Conservation (phyloP, 2,113 vertebrate species). For the Hippocampus zosterae region DNA sequence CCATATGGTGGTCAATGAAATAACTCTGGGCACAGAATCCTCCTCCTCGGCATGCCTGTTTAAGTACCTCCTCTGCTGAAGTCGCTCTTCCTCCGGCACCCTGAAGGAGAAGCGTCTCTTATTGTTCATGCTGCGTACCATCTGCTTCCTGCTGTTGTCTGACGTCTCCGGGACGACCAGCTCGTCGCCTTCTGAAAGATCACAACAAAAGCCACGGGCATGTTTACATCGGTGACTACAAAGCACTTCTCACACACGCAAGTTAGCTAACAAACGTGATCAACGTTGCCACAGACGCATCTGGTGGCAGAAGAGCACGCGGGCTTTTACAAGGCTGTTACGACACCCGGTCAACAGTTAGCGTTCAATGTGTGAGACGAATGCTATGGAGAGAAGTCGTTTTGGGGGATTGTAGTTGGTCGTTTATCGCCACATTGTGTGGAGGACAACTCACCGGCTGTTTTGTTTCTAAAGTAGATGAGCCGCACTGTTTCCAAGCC, state of each 20-base stretch:
- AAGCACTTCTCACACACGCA: constrained; percentile 9
- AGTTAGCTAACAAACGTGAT: background rate
- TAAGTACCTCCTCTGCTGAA: constrained; percentile 90
- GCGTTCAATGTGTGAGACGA: background rate
- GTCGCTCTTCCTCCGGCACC: constrained; percentile 92
- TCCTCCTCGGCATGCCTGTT: background rate
- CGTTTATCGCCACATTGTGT: background rate
- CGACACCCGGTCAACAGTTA: background rate
- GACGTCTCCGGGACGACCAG: constrained; percentile 95
- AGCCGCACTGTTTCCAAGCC: constrained; percentile 91
- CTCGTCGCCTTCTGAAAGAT: constrained; percentile 88
- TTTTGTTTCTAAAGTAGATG: constrained; percentile 98
- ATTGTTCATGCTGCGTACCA: constrained; percentile 96
- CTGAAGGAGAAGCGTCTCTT: constrained; percentile 95
- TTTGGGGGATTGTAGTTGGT: background rate
- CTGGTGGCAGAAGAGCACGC: background rate
- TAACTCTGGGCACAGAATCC: background rate
- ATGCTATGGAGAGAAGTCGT: background rate
- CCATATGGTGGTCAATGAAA: too few species aligned
- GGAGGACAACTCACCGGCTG: constrained; percentile 79
- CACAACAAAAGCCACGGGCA: constrained; percentile 7
- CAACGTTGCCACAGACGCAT: background rate
- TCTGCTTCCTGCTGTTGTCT: constrained; percentile 96
- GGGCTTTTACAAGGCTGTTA: background rate
- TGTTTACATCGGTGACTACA: constrained; percentile 5